Base-by-base conservation (phyloP, 1,140 invertebrate species). In the Diploscapter pachys region DNA sequence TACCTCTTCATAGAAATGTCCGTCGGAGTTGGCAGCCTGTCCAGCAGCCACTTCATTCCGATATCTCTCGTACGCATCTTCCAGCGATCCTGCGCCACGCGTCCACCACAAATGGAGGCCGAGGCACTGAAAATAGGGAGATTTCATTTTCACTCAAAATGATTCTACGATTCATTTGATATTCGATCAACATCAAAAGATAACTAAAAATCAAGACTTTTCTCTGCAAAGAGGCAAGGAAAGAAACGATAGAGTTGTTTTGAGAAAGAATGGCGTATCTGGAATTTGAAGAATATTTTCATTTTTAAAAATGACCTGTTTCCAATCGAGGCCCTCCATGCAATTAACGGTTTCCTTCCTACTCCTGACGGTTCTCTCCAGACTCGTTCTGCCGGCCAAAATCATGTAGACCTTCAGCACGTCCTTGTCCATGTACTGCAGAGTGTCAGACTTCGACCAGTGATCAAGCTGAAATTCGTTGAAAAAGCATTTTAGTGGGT, bases 41-140 rank as follows among this genome's bases (percentile, higher is more conserved):
- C 54, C 73, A n/a, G 77, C 80, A 6, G 57, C 63, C 5, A 74
- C 79, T 48, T 63, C 73, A 51, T 78, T 73, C 49, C 75, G 74
- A 52, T 72, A 65, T 13, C 65, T 55, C 9, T 71, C 59, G 59
- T 55, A 67, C n/a, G 77, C 51, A n/a, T 79, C 64, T 48, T 71
- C 64, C 48, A 77, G 51, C 52, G 67, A 66, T 9, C 49, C 48
- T 56, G 53, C 59, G 52, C n/a, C 9, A n/a, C 74, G 64, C 9
- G 85, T 77, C 85, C 88, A 92, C 93, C 93, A 93, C 31, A 93
- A 88, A 85, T 93, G 91, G 57, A 92, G 84, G 8, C 90, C 91
- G 8, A 95, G 87, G 1, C 90, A 89, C 81, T 91, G 83, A 71
- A 91, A 31, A 31, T 31, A 31, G 31, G 31, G 31, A 31, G 31